Percentiles rank a stretch among this genome's conserved stretches.
These are phyloP conservation scores for Autographa gamma DNA, from an alignment of 2,888 invertebrate species.

Conservation along the genomic window DNA sequence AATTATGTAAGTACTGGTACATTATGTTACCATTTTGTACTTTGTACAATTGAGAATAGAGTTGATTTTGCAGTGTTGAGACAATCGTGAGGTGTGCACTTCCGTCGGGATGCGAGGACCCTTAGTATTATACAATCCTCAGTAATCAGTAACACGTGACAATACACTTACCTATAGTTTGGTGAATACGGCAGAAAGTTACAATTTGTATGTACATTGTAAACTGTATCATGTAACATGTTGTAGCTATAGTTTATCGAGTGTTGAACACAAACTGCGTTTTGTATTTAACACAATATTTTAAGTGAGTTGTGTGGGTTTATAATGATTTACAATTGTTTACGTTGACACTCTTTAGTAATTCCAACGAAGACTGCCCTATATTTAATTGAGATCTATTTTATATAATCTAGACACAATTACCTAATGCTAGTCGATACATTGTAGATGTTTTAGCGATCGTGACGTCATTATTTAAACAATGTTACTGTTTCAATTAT, in stretches of 20 bases:
- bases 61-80: background rate
- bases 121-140: conserved; percentile 77
- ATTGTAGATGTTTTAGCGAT: conserved; percentile 73
- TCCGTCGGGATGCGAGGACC: background rate
- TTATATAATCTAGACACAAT: conserved; percentile 87
- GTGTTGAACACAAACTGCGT: conserved; percentile 74
- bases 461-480: conserved; percentile 53
- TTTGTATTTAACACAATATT: conserved; percentile 75
- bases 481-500: conserved; percentile 36
- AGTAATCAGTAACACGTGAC: conserved; percentile 85
- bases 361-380: conserved; percentile 89
- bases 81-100: background rate
- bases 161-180: conserved; percentile 87
- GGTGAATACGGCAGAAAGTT: conserved; percentile 88
- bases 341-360: conserved; percentile 84
- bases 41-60: background rate
- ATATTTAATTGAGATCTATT: conserved; percentile 88
- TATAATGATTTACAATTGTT: conserved; percentile 82
- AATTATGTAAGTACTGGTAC: too few species aligned
- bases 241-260: conserved; percentile 73
- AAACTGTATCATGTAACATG: conserved; percentile 77
- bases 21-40: background rate
- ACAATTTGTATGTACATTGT: conserved; percentile 75
- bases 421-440: conserved; percentile 82
- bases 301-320: conserved; percentile 76